Conservation (phyloP, 2,113 vertebrate genomes). For the Pleuronectes platessa region DNA sequence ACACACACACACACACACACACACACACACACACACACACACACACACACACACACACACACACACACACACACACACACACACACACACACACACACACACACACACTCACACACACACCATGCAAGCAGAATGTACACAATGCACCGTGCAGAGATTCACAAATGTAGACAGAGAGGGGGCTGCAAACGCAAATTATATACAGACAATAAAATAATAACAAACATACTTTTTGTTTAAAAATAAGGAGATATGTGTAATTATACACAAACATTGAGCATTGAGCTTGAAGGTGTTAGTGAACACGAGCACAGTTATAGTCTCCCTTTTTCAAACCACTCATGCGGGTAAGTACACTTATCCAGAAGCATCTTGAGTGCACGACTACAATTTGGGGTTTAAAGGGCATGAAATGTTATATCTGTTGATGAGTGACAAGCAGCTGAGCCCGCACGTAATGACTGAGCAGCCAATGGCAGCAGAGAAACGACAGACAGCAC, state of each 20-base stretch:
- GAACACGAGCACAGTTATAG: constrained; percentile 56
- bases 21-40: constrained; percentile 12
- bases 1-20: constrained; percentile 28
- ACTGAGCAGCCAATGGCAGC: constrained; percentile 43
- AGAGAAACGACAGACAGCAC: no score
- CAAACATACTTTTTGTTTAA: not conserved
- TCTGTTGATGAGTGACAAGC: constrained; percentile 58
- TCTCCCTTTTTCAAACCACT: constrained; percentile 74
- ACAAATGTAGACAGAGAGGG: not conserved
- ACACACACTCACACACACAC: not conserved
- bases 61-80: constrained; percentile 17
- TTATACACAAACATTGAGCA: constrained; percentile 12
- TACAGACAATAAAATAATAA: not conserved
- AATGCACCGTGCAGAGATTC: not conserved
- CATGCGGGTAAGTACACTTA: constrained; percentile 72
- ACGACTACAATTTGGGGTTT: constrained; percentile 64
- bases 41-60: constrained; percentile 18
- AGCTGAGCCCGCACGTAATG: constrained; percentile 50
- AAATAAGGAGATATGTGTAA: constrained; percentile 24
- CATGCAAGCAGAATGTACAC: constrained; percentile 9
- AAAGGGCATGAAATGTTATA: constrained; percentile 78
- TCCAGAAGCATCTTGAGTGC: constrained; percentile 56
- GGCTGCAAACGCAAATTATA: constrained; percentile 1
- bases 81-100: constrained; percentile 28
- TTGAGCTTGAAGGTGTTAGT: not conserved